Conservation (phyloP, 2,113 vertebrate genomes). For the Callaeas wilsoni region DNA sequence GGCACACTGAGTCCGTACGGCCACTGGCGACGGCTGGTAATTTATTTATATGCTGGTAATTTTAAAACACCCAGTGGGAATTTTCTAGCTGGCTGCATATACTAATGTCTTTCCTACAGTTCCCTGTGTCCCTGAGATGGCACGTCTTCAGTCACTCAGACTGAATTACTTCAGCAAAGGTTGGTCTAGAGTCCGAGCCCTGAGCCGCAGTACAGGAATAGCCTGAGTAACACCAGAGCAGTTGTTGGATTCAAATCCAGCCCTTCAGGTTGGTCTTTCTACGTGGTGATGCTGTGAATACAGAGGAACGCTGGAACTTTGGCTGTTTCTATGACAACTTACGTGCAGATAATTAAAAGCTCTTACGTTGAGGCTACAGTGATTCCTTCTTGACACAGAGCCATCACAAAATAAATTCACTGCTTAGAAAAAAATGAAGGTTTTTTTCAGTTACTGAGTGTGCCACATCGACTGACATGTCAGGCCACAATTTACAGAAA, state of each 20-base stretch:
- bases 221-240: background rate
- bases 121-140: background rate
- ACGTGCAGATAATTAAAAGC: background rate
- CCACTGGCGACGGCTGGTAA: background rate
- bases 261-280: background rate
- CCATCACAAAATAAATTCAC: background rate
- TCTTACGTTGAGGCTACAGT: background rate
- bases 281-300: background rate
- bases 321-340: background rate
- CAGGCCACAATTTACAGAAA: background rate
- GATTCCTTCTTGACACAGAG: background rate
- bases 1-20: background rate
- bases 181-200: background rate
- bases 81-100: background rate
- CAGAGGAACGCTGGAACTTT: background rate
- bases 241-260: background rate
- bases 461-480: background rate
- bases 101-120: background rate
- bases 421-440: background rate
- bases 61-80: slow-evolving; percentile 23
- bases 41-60: slow-evolving; percentile 32
- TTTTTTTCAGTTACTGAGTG: background rate
- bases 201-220: background rate
- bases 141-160: background rate
- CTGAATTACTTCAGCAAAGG: background rate